Conservation (phyloP, 2,797 vertebrate genomes). For the Rhynchonycteris naso region DNA sequence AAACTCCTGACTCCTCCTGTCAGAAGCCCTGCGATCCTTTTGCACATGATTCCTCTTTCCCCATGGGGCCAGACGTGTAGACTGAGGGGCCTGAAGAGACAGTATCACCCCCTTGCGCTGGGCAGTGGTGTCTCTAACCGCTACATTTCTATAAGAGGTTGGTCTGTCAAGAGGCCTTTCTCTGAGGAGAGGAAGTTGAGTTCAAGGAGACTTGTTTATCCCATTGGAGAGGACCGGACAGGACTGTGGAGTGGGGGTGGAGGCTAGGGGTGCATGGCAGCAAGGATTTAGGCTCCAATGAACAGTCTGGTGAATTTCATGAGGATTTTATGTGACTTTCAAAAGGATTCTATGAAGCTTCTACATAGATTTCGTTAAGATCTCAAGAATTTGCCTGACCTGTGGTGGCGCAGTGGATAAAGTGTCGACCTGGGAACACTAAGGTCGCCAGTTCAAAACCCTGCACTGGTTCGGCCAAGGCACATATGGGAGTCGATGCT, state of each 20-base stretch:
- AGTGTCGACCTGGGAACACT: too few relatives aligned
- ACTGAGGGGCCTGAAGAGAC: background rate
- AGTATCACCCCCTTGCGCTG: background rate
- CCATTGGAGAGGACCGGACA: background rate
- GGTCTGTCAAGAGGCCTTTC: background rate
- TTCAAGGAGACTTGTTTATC: slow-evolving; percentile 6
- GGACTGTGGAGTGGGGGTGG: too few relatives aligned
- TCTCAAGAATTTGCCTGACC: background rate
- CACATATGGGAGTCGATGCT: too few relatives aligned
- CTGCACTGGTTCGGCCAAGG: too few relatives aligned
- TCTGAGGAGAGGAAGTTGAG: background rate
- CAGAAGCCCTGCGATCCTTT: background rate
- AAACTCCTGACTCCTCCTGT: background rate
- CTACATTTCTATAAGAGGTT: background rate
- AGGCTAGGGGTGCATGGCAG: too few relatives aligned
- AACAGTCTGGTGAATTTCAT: background rate
- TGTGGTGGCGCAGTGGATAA: too few relatives aligned
- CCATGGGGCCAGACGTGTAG: background rate
- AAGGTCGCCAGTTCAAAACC: too few relatives aligned
- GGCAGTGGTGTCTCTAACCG: background rate
- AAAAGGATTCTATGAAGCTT: background rate
- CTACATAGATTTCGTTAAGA: background rate
- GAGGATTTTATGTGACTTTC: background rate
- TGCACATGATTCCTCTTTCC: background rate
- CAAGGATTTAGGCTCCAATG: background rate